Percentiles rank a stretch among this genome's conserved stretches.
phyloP scores from a whole-genome alignment of 2,797 vertebrate genomes.

The Mallotus villosus region DNA sequence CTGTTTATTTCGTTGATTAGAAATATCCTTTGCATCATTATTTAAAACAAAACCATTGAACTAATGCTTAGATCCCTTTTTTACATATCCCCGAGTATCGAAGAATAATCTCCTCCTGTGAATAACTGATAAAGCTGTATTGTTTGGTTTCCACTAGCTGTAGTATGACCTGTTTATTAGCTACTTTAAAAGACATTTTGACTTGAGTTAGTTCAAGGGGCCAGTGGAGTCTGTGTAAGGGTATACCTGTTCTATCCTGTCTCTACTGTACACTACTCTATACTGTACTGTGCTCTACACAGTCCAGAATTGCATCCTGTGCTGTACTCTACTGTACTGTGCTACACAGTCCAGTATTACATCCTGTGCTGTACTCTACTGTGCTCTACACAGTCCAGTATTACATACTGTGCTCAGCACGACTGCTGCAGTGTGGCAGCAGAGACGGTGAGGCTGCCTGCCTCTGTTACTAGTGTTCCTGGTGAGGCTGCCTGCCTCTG shows the following conservation, averaged over 20 bases:
- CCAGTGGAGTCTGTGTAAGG: too few species aligned
- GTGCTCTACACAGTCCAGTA: too few species aligned
- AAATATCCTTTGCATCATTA: constrained; percentile 34
- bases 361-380: too few species aligned
- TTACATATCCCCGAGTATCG: constrained; percentile 33
- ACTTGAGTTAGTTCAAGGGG: not conserved
- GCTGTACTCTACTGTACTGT: constrained; percentile 20
- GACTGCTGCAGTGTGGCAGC: not conserved
- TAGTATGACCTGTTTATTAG: constrained; percentile 10
- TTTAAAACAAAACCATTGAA: constrained; percentile 29
- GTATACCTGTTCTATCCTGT: too few species aligned
- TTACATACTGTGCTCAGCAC: not conserved
- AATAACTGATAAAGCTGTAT: constrained; percentile 30
- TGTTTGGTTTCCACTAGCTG: constrained; percentile 21
- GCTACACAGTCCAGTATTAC: not conserved
- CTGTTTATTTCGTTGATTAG: constrained; percentile 4
- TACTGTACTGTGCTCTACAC: too few species aligned
- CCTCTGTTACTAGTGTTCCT: not conserved
- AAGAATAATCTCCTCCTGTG: constrained; percentile 35
- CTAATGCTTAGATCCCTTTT: constrained; percentile 10
- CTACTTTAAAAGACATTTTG: constrained; percentile 33
- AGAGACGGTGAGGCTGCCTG: too few species aligned
- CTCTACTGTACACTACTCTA: too few species aligned
- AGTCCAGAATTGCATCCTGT: too few species aligned
- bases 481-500: too few species aligned